Percentiles rank a stretch among this genome's conserved stretches.
phyloP scores from a whole-genome alignment of 2,113 vertebrate species.

The Holacanthus passer region DNA sequence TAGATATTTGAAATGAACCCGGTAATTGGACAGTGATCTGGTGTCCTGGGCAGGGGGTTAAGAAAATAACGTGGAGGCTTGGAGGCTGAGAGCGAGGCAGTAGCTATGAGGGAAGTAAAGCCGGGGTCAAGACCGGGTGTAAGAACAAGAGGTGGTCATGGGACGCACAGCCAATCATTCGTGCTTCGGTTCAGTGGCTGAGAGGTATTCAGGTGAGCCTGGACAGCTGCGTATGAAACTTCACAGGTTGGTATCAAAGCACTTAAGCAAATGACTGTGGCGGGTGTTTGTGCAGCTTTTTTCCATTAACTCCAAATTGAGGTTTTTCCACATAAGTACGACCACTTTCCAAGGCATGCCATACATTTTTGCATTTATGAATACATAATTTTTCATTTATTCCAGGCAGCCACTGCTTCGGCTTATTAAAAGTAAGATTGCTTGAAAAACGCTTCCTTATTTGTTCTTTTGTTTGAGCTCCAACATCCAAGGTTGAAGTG shows the following conservation, averaged over 20 bases:
- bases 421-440: not conserved
- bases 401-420: not conserved
- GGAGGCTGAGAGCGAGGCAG: constrained; percentile 31
- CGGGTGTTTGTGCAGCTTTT: constrained; percentile 9
- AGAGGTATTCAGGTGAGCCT: constrained; percentile 17
- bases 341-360: constrained; percentile 13
- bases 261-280: not conserved
- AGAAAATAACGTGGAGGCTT: constrained; percentile 58
- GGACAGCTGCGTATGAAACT: not conserved
- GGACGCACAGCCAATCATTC: not conserved
- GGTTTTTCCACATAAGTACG: not conserved
- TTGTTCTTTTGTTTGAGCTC: not conserved
- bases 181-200: constrained; percentile 4
- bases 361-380: constrained; percentile 21
- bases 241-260: constrained; percentile 4
- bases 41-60: constrained; percentile 66
- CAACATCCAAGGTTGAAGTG: not conserved
- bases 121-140: constrained; percentile 9
- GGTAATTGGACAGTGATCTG: constrained; percentile 73
- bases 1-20: constrained; percentile 55
- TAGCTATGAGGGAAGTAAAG: constrained; percentile 20
- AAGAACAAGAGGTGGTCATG: constrained; percentile 27
- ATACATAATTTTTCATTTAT: constrained; percentile 4
- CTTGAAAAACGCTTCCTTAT: not conserved
- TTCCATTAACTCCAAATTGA: constrained; percentile 12